Percentiles rank a stretch among this genome's conserved stretches.
Evolutionary conservation across 2,888 invertebrate species (phyloP).

Genomic region (Ceratothoa steindachneri): DNA sequence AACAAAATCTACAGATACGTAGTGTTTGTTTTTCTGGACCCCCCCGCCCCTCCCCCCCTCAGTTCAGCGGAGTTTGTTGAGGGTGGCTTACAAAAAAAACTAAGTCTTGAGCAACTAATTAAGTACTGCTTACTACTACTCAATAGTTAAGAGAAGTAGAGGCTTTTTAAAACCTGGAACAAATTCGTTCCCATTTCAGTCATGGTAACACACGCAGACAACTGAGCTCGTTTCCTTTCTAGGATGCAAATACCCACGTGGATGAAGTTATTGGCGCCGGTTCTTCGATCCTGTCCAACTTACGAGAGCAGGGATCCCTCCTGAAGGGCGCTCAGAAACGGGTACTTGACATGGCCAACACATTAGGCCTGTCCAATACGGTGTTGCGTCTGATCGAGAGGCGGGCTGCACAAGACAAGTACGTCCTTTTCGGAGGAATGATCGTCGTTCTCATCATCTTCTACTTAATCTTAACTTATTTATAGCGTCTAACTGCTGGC

Average conservation of each 20-base stretch:
- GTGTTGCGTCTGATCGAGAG: slow-evolving; percentile 90
- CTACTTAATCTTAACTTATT: slow-evolving; percentile 65
- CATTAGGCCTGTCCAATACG: slow-evolving; percentile 86
- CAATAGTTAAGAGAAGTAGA: no score
- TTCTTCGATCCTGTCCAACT: slow-evolving; percentile 68
- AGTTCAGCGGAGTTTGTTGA: no score
- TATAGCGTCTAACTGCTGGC: slow-evolving; percentile 14
- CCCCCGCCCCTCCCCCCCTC: no score
- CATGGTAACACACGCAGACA: no score
- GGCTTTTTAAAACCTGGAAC: no score
- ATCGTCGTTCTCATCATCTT: slow-evolving; percentile 74
- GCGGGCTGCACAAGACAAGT: slow-evolving; percentile 80
- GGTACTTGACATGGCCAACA: slow-evolving; percentile 83
- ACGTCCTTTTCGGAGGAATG: slow-evolving; percentile 82
- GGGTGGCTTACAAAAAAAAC: no score
- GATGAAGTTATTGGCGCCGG: slow-evolving; percentile 83
- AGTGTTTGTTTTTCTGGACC: no score
- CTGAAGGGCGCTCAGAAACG: slow-evolving; percentile 81
- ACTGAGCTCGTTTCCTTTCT: slow-evolving; percentile 45
- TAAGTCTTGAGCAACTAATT: no score
- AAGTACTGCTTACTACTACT: no score
- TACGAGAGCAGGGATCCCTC: slow-evolving; percentile 75
- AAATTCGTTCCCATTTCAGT: no score
- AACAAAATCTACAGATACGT: no score
- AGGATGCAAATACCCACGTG: slow-evolving; percentile 73